Evolutionary conservation across 1,140 invertebrate species (phyloP), one percentile per base, ranked within the genome.

Genomic region (Arctopsyche grandis): DNA sequence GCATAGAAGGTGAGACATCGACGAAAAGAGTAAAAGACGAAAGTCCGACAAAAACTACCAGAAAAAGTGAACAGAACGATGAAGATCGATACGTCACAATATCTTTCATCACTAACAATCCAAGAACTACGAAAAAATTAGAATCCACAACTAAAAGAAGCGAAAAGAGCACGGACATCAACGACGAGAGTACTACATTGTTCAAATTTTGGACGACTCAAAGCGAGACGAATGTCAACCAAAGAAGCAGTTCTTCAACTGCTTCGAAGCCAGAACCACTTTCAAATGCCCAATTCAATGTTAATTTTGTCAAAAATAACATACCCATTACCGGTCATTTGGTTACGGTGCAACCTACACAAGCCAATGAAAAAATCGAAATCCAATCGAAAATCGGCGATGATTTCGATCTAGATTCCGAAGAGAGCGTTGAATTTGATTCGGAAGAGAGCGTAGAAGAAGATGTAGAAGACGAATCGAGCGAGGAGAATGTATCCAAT

Each of bases 181-280:
- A 78, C 46, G 38, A 38, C 5, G 75, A 76, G 10, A 75, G 43
- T 9, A 66, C 21, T 44, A 63, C 16, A 26, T 24, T 79, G 16
- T 81, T 81, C 63, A 71, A 81, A 77, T 81, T 79, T 29, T 81
- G 80, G 80, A 77, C 80, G 9, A 79, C 77, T 9, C 48, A 78
- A 16, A 77, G 74, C 43, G 80, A 66, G 14, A 12, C 19, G 9
- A 66, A 22, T 60, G 56, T 19, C 21, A 16, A 60, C 21, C 56
- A 60, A 60, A 60, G 56, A 21, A 19, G 48, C 56, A 19, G 46
- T 12, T 58, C 75, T 16, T 71, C 26, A 38, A 46, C 16, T 12
- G 63, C 12, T 66, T 0, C 22, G 14, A 66, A 66, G 12, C 21
- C 5, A 22, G 14, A 46, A 79, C 29, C 9, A 43, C 44, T 7